These are phyloP conservation scores for Eurypyga helias DNA, from an alignment of 2,113 vertebrate species.

Conservation along the genomic window DNA sequence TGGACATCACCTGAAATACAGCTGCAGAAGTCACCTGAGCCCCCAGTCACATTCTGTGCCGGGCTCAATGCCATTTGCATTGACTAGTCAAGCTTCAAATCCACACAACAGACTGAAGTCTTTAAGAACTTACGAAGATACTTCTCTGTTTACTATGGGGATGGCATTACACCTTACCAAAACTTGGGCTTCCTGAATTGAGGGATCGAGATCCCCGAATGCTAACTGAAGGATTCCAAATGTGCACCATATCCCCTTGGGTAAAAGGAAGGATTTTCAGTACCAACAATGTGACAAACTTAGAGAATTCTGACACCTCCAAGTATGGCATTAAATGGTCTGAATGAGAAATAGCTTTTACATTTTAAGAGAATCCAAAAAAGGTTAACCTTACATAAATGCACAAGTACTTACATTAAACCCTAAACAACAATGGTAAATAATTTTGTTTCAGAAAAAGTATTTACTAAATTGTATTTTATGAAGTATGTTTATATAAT, in stretches of 20 bases:
- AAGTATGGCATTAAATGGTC: neutral
- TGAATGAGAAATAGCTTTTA: neutral
- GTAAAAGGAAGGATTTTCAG: neutral
- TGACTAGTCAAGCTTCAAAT: neutral
- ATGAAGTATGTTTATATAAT: neutral
- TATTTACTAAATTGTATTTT: neutral
- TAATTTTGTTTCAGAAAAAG: neutral
- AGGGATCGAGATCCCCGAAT: neutral
- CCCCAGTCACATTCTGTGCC: neutral
- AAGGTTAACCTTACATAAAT: neutral
- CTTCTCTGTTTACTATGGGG: neutral
- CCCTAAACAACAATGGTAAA: neutral
- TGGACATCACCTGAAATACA: neutral
- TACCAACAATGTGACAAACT: neutral
- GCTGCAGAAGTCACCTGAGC: neutral
- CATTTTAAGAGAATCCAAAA: neutral
- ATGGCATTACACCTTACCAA: neutral
- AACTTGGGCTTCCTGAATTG: neutral
- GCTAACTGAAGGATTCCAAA: neutral
- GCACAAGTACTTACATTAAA: neutral
- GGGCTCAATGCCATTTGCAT: neutral
- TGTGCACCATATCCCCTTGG: neutral
- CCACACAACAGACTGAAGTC: neutral
- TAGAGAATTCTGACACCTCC: neutral
- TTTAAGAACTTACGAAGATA: neutral